phyloP scores from a whole-genome alignment of 2,888 invertebrate species.

The Chrysolina americana region DNA sequence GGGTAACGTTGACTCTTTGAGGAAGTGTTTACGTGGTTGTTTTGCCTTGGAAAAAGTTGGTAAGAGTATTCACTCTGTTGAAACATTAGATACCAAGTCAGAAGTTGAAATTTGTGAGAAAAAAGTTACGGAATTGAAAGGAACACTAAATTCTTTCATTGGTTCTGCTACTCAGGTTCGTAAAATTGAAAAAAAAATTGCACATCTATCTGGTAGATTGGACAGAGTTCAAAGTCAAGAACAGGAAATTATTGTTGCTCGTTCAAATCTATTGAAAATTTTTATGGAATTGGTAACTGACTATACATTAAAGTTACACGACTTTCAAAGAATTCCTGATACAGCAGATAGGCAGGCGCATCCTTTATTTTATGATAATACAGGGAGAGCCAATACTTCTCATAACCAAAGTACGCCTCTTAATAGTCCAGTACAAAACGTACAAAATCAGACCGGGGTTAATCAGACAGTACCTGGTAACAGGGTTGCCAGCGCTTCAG shows the following conservation, averaged over 20 bases:
- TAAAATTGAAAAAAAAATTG: background rate
- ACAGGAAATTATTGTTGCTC: background rate
- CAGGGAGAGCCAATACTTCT: background rate
- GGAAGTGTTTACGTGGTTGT: constrained; percentile 29
- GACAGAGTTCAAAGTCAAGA: background rate
- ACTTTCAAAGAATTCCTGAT: background rate
- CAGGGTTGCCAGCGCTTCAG: too few species aligned
- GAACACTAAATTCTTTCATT: background rate
- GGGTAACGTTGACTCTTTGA: constrained; percentile 18
- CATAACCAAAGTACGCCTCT: too few species aligned
- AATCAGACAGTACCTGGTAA: background rate
- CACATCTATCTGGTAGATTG: background rate
- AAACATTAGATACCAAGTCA: background rate
- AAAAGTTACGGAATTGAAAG: constrained; percentile 8
- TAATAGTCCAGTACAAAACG: background rate
- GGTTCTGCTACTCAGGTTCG: background rate
- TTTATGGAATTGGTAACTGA: constrained; percentile 11
- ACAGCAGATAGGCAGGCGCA: background rate
- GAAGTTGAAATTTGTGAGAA: constrained; percentile 11
- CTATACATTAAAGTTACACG: background rate
- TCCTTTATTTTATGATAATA: background rate
- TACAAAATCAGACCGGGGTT: background rate
- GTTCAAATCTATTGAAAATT: background rate
- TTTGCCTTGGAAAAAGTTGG: constrained; percentile 33
- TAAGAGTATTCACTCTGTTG: constrained; percentile 6